Base-by-base conservation (phyloP, 2,888 invertebrate species). In the Myopa testacea region DNA sequence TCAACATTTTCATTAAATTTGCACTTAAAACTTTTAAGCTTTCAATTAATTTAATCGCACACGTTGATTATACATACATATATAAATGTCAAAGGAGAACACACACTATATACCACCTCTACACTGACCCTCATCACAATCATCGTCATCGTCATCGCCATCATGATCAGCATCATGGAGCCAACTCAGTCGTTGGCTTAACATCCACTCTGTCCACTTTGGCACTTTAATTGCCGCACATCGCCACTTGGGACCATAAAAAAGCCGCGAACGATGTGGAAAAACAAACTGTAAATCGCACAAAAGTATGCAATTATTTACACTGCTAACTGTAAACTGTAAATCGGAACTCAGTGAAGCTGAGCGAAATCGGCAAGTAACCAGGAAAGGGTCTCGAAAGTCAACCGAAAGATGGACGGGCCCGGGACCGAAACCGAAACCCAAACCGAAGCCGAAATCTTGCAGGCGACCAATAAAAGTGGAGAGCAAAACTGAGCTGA, bases 231-330 rank as follows among this genome's bases (percentile, higher is more conserved):
- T 78, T 78, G 76, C 78, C 73, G 62, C 78, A 78, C 76, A 78
- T 78, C 73, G 78, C 37, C 78, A 78, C 78, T 63, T 55, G 38
- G 68, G 74, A 16, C 37, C 70, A 34, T 55, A 70, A 70, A 70
- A 55, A 52, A 52, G n/a, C 70, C 70, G 37, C 70, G 52, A 70
- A 70, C 70, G 55, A 55, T 55, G 70, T 37, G 37, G 19, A 65
- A 62, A 71, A 77, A 65, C 67, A 73, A 71, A 60, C 75, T 62
- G 75, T 75, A 78, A 78, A 78, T 76, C 75, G 72, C 78, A 73
- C 76, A 72, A 76, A 78, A 78, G 78, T 76, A 78, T 76, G 78
- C 78, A 78, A 76, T 78, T 78, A 76, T 78, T 78, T 78, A 40
- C 75, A 68, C 73, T 76, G 68, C 73, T 78, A 76, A 76, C 78